phyloP scores from a whole-genome alignment of 2,797 vertebrate genomes.

The Chaunax sp. region DNA sequence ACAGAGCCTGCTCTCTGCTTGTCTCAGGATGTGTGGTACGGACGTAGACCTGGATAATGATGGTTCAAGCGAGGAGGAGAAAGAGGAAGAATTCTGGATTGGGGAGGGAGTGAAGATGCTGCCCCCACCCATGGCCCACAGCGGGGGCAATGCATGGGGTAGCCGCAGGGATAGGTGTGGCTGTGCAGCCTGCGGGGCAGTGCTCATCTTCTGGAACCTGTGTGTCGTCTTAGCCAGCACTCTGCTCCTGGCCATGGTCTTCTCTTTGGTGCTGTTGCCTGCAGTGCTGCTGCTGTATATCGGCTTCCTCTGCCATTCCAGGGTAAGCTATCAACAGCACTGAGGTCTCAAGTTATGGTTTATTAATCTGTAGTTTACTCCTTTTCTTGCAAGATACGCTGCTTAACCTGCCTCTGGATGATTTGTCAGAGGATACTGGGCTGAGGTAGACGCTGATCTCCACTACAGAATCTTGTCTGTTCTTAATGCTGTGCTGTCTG shows the following conservation, averaged over 20 bases:
- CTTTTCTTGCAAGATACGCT: neutral
- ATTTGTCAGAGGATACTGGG: neutral
- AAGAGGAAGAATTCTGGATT: slow-evolving; percentile 79
- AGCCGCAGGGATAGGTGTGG: slow-evolving; percentile 70
- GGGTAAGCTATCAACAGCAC: slow-evolving; percentile 69
- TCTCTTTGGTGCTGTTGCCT: slow-evolving; percentile 79
- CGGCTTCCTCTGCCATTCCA: slow-evolving; percentile 85
- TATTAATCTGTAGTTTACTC: neutral
- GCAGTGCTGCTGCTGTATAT: slow-evolving; percentile 80
- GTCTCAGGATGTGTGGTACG: slow-evolving; percentile 81
- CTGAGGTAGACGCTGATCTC: neutral
- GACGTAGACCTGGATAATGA: slow-evolving; percentile 79
- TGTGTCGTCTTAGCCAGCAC: slow-evolving; percentile 58
- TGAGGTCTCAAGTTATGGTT: neutral
- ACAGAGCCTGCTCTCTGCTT: neutral
- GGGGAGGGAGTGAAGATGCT: slow-evolving; percentile 82
- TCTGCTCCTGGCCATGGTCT: slow-evolving; percentile 75
- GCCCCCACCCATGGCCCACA: slow-evolving; percentile 81
- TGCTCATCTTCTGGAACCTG: slow-evolving; percentile 79
- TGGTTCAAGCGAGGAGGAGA: slow-evolving; percentile 78
- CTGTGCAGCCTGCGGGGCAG: slow-evolving; percentile 73
- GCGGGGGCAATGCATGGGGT: slow-evolving; percentile 78
- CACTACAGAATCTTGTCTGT: too few species aligned
- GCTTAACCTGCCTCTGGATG: slow-evolving; percentile 20
- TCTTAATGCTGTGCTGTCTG: too few species aligned